Conservation (phyloP, 2,113 vertebrate genomes). For the Syrmaticus mikado region DNA sequence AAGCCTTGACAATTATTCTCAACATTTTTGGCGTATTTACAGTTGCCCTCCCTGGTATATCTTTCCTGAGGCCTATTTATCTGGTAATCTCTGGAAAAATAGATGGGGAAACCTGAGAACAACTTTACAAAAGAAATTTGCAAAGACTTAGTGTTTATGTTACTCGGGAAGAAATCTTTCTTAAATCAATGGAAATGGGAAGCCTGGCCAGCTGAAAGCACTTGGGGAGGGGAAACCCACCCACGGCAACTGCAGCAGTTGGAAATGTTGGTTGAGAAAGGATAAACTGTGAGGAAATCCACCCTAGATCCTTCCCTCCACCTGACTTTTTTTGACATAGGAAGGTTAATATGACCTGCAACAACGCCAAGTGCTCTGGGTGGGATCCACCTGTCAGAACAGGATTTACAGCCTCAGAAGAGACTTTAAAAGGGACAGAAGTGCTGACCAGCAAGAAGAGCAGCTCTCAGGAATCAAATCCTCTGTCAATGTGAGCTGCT, state of each 20-base stretch:
- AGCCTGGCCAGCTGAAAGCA: background rate
- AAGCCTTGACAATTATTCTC: slow-evolving; percentile 11
- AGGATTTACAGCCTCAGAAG: background rate
- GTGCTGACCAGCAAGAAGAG: background rate
- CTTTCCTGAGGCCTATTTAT: slow-evolving; percentile 24
- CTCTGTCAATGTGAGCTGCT: background rate
- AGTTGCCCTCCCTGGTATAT: background rate
- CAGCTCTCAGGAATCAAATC: background rate
- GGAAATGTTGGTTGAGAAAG: background rate
- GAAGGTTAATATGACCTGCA: background rate
- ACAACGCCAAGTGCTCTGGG: background rate
- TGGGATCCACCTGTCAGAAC: background rate
- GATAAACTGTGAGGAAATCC: background rate
- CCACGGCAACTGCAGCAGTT: background rate
- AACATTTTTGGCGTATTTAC: slow-evolving; percentile 7
- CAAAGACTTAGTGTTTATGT: background rate
- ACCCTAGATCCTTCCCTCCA: background rate
- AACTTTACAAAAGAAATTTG: background rate
- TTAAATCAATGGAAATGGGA: background rate
- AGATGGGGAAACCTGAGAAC: slow-evolving; percentile 26
- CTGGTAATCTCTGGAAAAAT: background rate
- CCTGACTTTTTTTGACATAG: background rate
- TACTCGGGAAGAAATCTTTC: background rate
- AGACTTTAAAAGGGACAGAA: background rate
- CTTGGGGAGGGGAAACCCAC: background rate